Evolutionary conservation across 2,797 vertebrate species (phyloP).

Genomic region (Myotis findleyi): DNA sequence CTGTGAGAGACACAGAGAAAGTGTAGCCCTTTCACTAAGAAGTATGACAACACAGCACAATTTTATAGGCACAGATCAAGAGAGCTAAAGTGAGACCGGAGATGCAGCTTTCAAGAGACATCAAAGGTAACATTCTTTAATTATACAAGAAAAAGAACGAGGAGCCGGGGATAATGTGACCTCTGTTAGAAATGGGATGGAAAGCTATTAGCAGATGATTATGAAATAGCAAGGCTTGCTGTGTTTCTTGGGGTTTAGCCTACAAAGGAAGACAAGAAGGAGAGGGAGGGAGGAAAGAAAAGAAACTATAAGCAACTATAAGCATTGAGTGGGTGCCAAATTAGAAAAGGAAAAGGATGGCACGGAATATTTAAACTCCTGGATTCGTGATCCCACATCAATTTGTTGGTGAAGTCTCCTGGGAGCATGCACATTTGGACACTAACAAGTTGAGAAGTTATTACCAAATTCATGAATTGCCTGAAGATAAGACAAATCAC

Average conservation of each 20-base stretch:
- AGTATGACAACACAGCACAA: conserved; percentile 11
- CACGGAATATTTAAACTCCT: not conserved
- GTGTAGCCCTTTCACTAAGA: not conserved
- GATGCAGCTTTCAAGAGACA: conserved; percentile 69
- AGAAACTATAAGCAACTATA: not conserved
- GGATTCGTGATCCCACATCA: not conserved
- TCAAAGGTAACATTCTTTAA: conserved; percentile 82
- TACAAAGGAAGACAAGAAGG: not conserved
- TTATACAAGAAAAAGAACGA: conserved; percentile 80
- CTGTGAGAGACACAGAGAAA: conserved; percentile 14
- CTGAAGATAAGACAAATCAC: not conserved
- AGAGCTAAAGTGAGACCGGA: conserved; percentile 62
- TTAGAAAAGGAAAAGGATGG: not conserved
- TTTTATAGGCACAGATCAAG: conserved; percentile 70
- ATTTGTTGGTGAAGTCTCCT: not conserved
- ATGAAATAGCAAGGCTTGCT: not conserved
- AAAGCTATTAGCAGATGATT: conserved; percentile 54
- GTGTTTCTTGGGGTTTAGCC: not conserved
- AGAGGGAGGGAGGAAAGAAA: not conserved
- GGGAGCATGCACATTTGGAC: not conserved
- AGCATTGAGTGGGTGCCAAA: not conserved
- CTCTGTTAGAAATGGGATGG: conserved; percentile 48
- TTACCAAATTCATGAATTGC: not conserved
- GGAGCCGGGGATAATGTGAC: conserved; percentile 60
- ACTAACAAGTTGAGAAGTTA: not conserved